phyloP scores from a whole-genome alignment of 2,113 vertebrate genomes.

The Solea senegalensis region DNA sequence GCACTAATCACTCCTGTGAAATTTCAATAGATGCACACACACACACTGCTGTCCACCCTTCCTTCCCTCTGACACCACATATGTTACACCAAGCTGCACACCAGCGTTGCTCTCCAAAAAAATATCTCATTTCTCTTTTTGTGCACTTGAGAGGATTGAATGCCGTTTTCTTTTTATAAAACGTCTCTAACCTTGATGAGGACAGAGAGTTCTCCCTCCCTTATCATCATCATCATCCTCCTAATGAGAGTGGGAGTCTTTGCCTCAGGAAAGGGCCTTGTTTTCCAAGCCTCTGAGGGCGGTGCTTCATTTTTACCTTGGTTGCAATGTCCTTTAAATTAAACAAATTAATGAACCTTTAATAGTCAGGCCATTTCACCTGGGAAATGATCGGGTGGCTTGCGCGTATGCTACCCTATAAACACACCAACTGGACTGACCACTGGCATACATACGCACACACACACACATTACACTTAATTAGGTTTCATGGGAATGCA shows the following conservation, averaged over 20 bases:
- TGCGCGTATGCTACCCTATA: conserved; percentile 31
- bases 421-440: conserved; percentile 41
- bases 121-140: conserved; percentile 17
- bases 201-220: conserved; percentile 70
- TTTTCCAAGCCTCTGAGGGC: conserved; percentile 60
- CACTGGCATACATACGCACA: conserved; percentile 6
- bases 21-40: conserved; percentile 20
- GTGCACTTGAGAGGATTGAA: conserved; percentile 42
- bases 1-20: conserved; percentile 76
- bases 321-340: conserved; percentile 79
- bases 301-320: conserved; percentile 63
- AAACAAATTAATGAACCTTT: conserved; percentile 82
- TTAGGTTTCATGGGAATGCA: conserved; percentile 40
- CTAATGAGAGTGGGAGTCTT: conserved; percentile 81
- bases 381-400: conserved; percentile 45
- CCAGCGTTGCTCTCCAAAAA: conserved; percentile 15
- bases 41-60: conserved; percentile 1
- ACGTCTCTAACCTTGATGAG: conserved; percentile 78
- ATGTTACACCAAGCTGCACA: not conserved
- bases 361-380: conserved; percentile 62
- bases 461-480: conserved; percentile 30
- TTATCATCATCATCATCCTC: conserved; percentile 60
- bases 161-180: not conserved
- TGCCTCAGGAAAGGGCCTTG: conserved; percentile 77
- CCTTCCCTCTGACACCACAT: not conserved